Conservation (phyloP, 1,140 invertebrate species). For the Plectrocnemia conspersa region DNA sequence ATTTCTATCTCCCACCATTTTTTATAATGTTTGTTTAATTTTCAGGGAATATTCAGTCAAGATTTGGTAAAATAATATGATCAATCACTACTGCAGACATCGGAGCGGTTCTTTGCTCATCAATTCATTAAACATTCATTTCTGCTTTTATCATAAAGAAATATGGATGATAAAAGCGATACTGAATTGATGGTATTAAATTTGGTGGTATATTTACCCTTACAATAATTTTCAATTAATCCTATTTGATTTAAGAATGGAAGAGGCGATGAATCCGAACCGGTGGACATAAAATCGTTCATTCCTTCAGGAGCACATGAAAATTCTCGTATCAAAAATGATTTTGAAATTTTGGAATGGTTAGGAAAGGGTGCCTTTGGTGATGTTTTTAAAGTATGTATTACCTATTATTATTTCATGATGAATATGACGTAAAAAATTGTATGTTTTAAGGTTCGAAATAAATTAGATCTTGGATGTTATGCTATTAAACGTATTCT, state of each 20-base stretch:
- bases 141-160: slow-evolving; percentile 37
- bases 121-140: slow-evolving; percentile 53
- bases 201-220: no score
- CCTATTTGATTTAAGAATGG: slow-evolving; percentile 12
- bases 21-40: no score
- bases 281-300: slow-evolving; percentile 29
- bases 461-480: slow-evolving; percentile 85
- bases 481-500: slow-evolving; percentile 96
- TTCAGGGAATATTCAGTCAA: slow-evolving; percentile 60
- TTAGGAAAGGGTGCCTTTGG: slow-evolving; percentile 94
- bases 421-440: no score
- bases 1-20: no score
- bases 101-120: slow-evolving; percentile 58
- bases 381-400: slow-evolving; percentile 83
- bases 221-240: no score
- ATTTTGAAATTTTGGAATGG: slow-evolving; percentile 83
- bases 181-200: no score
- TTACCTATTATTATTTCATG: no score
- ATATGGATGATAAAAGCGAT: slow-evolving; percentile 44
- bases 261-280: slow-evolving; percentile 26
- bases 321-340: slow-evolving; percentile 71
- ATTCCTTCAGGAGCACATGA: slow-evolving; percentile 39
- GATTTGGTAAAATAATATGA: slow-evolving; percentile 57
- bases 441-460: slow-evolving; percentile 63
- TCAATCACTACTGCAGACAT: slow-evolving; percentile 48